These are phyloP conservation scores for Selene dorsalis DNA, from an alignment of 2,797 vertebrate genomes.

Conservation along the genomic window DNA sequence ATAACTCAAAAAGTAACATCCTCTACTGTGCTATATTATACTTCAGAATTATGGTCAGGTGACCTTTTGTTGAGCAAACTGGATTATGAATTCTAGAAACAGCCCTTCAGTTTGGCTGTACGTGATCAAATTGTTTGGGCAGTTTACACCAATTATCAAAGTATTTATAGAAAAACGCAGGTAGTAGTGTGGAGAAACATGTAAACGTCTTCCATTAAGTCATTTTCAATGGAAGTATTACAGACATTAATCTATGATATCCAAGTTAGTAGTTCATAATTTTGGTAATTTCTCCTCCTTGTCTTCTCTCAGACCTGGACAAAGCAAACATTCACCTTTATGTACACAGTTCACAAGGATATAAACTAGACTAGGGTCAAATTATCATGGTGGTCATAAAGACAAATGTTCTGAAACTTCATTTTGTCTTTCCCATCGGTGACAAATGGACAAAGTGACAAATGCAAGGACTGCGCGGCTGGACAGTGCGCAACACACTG, in stretches of 20 bases:
- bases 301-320: conserved; percentile 53
- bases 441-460: conserved; percentile 81
- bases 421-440: conserved; percentile 79
- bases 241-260: background rate
- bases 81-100: background rate
- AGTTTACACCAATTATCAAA: background rate
- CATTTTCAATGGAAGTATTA: background rate
- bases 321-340: conserved; percentile 8
- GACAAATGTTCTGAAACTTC: conserved; percentile 80
- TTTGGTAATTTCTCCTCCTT: conserved; percentile 51
- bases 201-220: background rate
- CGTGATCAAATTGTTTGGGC: background rate
- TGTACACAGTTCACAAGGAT: conserved; percentile 19
- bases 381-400: conserved; percentile 69
- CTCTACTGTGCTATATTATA: too few species aligned
- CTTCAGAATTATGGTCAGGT: background rate
- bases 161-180: too few species aligned
- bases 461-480: conserved; percentile 84
- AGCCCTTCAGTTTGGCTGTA: background rate
- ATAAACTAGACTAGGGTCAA: conserved; percentile 41
- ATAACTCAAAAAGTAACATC: background rate
- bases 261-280: background rate
- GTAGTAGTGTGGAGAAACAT: background rate
- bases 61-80: too few species aligned
- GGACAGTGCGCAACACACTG: conserved; percentile 84